Percentiles rank a stretch among this genome's conserved stretches.
Evolutionary conservation across 2,888 invertebrate genomes (phyloP).

Genomic region (Bibio marci): DNA sequence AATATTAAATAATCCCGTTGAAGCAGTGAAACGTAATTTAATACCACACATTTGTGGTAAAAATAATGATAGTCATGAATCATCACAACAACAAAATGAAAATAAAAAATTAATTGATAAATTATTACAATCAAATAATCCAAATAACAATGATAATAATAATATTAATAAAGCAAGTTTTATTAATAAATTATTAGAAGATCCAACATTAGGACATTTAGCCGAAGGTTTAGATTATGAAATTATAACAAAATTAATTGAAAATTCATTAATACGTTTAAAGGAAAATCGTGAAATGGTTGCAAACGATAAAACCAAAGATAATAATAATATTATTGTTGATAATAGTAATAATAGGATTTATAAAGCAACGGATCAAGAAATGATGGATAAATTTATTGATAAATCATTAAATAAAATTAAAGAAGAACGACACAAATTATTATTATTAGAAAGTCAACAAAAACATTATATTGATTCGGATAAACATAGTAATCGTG

Average conservation of each 20-base stretch:
- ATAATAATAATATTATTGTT: too few species aligned
- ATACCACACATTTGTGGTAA: constrained; percentile 64
- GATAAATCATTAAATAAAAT: constrained; percentile 26
- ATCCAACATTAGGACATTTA: constrained; percentile 44
- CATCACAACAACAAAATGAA: neutral
- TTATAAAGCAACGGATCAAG: too few species aligned
- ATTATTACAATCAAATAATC: constrained; percentile 7
- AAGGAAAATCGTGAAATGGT: constrained; percentile 19
- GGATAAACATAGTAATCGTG: constrained; percentile 33
- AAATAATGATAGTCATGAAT: constrained; percentile 8
- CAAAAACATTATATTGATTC: constrained; percentile 27
- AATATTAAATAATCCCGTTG: constrained; percentile 52
- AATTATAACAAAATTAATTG: constrained; percentile 43
- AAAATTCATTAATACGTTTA: constrained; percentile 47
- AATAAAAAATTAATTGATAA: constrained; percentile 6
- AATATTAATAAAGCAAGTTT: constrained; percentile 30
- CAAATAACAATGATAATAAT: constrained; percentile 12
- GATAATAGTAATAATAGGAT: too few species aligned
- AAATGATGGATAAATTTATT: constrained; percentile 29
- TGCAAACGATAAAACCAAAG: too few species aligned
- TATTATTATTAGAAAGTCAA: constrained; percentile 6
- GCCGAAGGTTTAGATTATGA: constrained; percentile 43
- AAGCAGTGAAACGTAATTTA: constrained; percentile 55
- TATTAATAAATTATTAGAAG: constrained; percentile 41
- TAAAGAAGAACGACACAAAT: constrained; percentile 22